Conservation (phyloP, 2,113 vertebrate species). For the Lethenteron camtschaticum region DNA sequence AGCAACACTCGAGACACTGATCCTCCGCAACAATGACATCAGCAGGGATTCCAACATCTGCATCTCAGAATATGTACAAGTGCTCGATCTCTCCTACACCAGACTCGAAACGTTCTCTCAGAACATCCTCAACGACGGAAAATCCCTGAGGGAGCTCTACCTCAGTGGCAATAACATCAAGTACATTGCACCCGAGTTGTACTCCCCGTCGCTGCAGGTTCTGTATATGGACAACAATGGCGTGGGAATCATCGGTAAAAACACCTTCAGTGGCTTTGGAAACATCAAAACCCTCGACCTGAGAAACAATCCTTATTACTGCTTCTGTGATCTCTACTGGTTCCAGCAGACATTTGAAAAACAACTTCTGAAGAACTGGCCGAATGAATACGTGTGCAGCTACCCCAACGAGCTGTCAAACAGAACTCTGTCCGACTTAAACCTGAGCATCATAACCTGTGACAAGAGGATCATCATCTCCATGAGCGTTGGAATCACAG, state of each 20-base stretch:
- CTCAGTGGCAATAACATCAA: constrained; percentile 5
- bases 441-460: neutral
- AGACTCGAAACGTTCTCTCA: neutral
- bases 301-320: neutral
- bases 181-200: neutral
- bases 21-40: neutral
- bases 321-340: constrained; percentile 1
- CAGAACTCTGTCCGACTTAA: constrained; percentile 4
- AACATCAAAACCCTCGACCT: neutral
- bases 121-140: neutral
- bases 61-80: neutral
- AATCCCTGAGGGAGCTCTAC: constrained; percentile 2
- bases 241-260: neutral
- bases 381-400: neutral
- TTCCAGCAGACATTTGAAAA: constrained; percentile 1
- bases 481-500: constrained; percentile 8
- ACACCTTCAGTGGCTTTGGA: neutral
- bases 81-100: neutral
- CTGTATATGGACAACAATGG: neutral
- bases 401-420: neutral
- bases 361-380: neutral
- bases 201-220: neutral
- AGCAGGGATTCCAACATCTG: neutral
- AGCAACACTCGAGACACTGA: neutral
- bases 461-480: neutral